phyloP scores from a whole-genome alignment of 2,113 vertebrate species.

The Vidua chalybeata region DNA sequence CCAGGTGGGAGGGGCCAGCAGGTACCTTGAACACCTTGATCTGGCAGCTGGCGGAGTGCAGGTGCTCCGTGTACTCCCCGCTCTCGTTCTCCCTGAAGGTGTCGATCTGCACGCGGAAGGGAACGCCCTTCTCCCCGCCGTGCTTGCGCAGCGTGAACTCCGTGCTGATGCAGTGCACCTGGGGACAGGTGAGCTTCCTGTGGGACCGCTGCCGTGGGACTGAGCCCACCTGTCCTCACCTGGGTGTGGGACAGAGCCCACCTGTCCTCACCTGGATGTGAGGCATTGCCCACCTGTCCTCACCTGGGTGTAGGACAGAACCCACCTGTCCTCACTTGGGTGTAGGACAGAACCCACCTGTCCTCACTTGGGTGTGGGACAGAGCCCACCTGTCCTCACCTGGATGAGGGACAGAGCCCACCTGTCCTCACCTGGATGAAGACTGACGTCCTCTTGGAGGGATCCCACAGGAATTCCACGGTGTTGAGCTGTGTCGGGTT shows the following conservation, averaged over 20 bases:
- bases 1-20: background rate
- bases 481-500: slow-evolving; percentile 98
- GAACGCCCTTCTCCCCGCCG: slow-evolving; percentile 96
- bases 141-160: slow-evolving; percentile 99
- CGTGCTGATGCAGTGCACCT: slow-evolving; percentile 89
- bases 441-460: slow-evolving; percentile 93
- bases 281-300: background rate
- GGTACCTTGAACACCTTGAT: slow-evolving; percentile 99
- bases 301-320: fast-evolving
- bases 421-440: slow-evolving; percentile 88
- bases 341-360: fast-evolving
- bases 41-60: slow-evolving; percentile 98
- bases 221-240: background rate
- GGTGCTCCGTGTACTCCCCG: slow-evolving; percentile 93
- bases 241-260: background rate
- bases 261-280: fast-evolving
- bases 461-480: slow-evolving; percentile 98
- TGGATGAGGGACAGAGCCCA: fast-evolving
- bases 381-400: fast-evolving
- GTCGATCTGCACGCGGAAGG: slow-evolving; percentile 96
- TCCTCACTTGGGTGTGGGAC: slow-evolving; percentile 79
- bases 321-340: background rate
- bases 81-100: slow-evolving; percentile 92
- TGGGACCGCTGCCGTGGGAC: fast-evolving
- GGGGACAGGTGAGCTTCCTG: background rate